Evolutionary conservation across 2,888 invertebrate genomes (phyloP), one percentile per base, ranked within the genome.

Genomic region (Stenichneumon culpator): DNA sequence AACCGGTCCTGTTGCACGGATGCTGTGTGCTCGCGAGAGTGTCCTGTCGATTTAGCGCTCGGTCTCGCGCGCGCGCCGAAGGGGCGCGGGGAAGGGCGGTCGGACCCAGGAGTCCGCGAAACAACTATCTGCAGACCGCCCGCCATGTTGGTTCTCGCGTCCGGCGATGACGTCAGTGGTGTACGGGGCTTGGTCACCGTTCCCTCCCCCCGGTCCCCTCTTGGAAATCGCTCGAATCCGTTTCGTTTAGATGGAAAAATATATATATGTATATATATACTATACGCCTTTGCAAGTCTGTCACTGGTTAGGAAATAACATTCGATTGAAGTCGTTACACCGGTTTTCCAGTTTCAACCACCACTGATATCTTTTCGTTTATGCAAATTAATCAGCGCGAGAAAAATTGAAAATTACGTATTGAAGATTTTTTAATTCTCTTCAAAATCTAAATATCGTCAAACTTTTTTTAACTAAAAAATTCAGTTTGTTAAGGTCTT

Each of bases 41-140:
- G 89, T 89, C 89, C 89, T 89, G 90, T 87, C 89, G 88, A 89
- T 90, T 90, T 89, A 86, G 84, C 88, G 87, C 84, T 85, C 87
- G 83, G 84, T 82, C 39, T 81, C 75, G 70, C 77, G 68, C 36
- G 32, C 47, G 4, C n/a, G 50, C 16, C 14, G 32, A 11, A 6
- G 11, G 60, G 14, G 16, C 5, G 7, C 16, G 60, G 60, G 60
- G 60, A 60, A 16, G 50, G 50, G 16, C 1, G n/a, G 28, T 36
- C 57, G 54, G 68, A 63, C 70, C 70, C 89, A 87, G 84, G 86
- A 87, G 86, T 79, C 84, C 85, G 83, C 52, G 68, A 63, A 63
- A 44, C 28, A 72, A 25, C 75, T 75, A 74, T 68, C 77, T 54
- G 84, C 79, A 70, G 52, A 65, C 81, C 77, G 60, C 67, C 73